Conservation (phyloP, 1,140 invertebrate genomes). For the Colletes latitarsis region DNA sequence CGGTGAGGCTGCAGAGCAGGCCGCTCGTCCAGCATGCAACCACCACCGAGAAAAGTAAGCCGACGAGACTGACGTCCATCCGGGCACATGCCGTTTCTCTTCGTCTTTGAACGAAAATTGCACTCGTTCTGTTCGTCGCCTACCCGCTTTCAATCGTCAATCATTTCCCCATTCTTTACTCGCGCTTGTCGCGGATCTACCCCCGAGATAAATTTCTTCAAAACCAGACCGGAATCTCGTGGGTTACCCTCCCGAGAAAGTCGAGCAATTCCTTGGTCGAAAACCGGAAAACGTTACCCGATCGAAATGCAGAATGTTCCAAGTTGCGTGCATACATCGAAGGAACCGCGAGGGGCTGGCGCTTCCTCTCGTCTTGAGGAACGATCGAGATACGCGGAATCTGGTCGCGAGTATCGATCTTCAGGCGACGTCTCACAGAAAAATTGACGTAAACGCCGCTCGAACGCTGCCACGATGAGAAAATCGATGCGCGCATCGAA, state of each 20-base stretch:
- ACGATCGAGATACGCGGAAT: slow-evolving; percentile 25
- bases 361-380: neutral
- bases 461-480: slow-evolving; percentile 43
- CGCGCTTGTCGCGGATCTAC: neutral
- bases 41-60: slow-evolving; percentile 88
- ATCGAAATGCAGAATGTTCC: no score
- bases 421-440: slow-evolving; percentile 16
- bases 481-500: slow-evolving; percentile 66
- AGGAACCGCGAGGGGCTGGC: neutral
- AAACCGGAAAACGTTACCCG: no score
- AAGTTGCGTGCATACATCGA: neutral
- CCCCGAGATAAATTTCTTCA: no score
- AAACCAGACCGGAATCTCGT: neutral
- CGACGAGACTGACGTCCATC: neutral
- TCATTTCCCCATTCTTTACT: neutral
- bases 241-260: no score
- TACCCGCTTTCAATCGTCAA: neutral
- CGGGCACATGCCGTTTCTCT: neutral
- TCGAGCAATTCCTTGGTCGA: no score
- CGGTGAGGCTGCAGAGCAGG: slow-evolving; percentile 64
- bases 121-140: no score
- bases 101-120: neutral
- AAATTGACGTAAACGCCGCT: slow-evolving; percentile 45
- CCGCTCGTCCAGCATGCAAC: slow-evolving; percentile 84
- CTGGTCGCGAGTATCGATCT: slow-evolving; percentile 34